Evolutionary conservation across 2,888 invertebrate species (phyloP).

Genomic region (Pilophorus perplexus): DNA sequence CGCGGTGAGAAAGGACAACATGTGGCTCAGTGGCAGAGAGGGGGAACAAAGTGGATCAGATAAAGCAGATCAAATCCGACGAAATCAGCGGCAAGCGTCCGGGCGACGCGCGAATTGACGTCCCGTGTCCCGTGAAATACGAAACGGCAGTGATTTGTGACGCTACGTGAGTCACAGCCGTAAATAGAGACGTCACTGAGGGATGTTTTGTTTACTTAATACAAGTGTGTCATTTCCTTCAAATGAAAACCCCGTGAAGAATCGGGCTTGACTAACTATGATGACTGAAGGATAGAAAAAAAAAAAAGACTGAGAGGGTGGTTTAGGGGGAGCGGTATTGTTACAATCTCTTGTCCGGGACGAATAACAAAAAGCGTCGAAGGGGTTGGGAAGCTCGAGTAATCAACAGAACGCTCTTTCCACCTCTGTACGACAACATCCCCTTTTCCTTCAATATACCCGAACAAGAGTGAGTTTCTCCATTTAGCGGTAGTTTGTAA

Average conservation of each 20-base stretch:
- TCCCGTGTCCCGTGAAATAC: constrained; percentile 10
- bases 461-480: constrained; percentile 9
- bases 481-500: constrained; percentile 17
- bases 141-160: constrained; percentile 13
- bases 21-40: too few relatives aligned
- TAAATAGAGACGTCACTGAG: constrained; percentile 8
- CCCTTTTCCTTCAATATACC: too few relatives aligned
- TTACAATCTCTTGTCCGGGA: not conserved
- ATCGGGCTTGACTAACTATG: constrained; percentile 21
- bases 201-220: constrained; percentile 21
- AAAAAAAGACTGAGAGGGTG: not conserved
- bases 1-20: too few relatives aligned
- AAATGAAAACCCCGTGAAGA: constrained; percentile 25
- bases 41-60: too few relatives aligned
- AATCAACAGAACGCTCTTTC: not conserved
- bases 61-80: too few relatives aligned
- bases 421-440: not conserved
- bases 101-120: not conserved
- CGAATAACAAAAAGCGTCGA: not conserved
- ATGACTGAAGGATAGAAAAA: not conserved
- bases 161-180: constrained; percentile 15
- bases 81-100: too few relatives aligned
- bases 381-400: not conserved
- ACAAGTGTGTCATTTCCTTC: constrained; percentile 24
- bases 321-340: not conserved